These are phyloP conservation scores for Chymomyza procnemis DNA, from an alignment of 2,888 invertebrate genomes.

Conservation along the genomic window DNA sequence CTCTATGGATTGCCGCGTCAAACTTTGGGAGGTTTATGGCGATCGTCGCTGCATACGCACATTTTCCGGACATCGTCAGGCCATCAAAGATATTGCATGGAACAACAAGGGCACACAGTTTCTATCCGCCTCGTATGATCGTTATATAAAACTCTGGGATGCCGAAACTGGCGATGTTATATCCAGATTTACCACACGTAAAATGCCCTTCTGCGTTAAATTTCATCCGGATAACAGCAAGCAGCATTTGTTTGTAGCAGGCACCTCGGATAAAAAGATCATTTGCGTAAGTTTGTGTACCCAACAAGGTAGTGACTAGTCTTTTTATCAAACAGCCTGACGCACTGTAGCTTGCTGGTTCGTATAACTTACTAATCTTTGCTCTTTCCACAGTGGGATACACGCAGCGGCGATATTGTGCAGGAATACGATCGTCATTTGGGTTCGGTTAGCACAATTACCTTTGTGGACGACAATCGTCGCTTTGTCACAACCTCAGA, in stretches of 20 bases:
- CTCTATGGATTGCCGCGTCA: constrained; percentile 97
- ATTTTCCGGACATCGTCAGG: constrained; percentile 97
- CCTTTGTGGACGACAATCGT: constrained; percentile 98
- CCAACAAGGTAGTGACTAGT: background rate
- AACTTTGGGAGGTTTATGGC: constrained; percentile 99
- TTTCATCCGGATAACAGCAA: constrained; percentile 98
- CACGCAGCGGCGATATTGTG: constrained; percentile 94
- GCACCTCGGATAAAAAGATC: constrained; percentile 99
- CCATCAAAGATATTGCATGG: constrained; percentile 96
- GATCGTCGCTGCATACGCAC: constrained; percentile 94
- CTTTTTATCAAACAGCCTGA: background rate
- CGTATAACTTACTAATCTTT: background rate
- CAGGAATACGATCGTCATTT: constrained; percentile 99
- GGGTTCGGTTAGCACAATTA: constrained; percentile 98
- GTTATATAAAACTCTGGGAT: constrained; percentile 99
- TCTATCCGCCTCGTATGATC: constrained; percentile 97
- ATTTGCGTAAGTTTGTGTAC: constrained; percentile 88
- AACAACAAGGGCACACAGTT: constrained; percentile 96
- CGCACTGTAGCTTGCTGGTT: background rate
- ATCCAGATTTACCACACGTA: constrained; percentile 94
- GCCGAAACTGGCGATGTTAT: constrained; percentile 95
- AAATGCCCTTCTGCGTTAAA: constrained; percentile 98
- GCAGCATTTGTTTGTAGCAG: constrained; percentile 98
- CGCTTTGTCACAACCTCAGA: constrained; percentile 99
- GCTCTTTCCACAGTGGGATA: constrained; percentile 88